Conservation (phyloP, 2,888 invertebrate genomes). For the Brenthis ino region DNA sequence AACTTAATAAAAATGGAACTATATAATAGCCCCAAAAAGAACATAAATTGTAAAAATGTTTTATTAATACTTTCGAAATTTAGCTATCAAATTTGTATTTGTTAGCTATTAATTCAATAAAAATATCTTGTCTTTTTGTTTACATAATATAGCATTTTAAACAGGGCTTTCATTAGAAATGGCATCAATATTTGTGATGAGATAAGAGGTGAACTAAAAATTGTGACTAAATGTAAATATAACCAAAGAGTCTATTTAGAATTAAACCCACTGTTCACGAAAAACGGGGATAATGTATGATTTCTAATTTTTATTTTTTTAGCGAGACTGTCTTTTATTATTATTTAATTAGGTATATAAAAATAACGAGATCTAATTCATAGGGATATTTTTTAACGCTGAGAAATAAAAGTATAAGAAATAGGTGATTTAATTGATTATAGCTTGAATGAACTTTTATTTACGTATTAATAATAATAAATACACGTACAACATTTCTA, state of each 20-base stretch:
- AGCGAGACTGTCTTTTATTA: slow-evolving; percentile 11
- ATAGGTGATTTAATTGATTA: slow-evolving; percentile 26
- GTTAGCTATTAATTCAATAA: too few relatives aligned
- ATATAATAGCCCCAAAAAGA: too few relatives aligned
- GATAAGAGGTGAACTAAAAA: not conserved
- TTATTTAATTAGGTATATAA: not conserved
- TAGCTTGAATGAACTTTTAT: slow-evolving; percentile 33
- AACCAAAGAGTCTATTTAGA: slow-evolving; percentile 64
- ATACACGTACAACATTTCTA: slow-evolving; percentile 22
- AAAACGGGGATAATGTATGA: slow-evolving; percentile 15
- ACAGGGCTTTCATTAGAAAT: not conserved
- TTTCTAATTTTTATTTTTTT: slow-evolving; percentile 12
- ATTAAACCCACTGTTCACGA: not conserved
- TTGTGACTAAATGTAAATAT: slow-evolving; percentile 56
- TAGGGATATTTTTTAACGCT: slow-evolving; percentile 6
- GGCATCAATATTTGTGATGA: slow-evolving; percentile 8
- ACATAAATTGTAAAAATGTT: too few relatives aligned
- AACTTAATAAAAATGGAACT: too few relatives aligned
- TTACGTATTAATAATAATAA: slow-evolving; percentile 31
- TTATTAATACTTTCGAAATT: too few relatives aligned
- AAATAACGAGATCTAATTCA: too few relatives aligned
- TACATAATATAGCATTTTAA: too few relatives aligned
- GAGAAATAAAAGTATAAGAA: not conserved
- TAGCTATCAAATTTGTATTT: too few relatives aligned
- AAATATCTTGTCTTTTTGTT: too few relatives aligned